These are phyloP conservation scores for Caenorhabditis sp. DNA, from an alignment of 2,888 invertebrate genomes.

Conservation along the genomic window DNA sequence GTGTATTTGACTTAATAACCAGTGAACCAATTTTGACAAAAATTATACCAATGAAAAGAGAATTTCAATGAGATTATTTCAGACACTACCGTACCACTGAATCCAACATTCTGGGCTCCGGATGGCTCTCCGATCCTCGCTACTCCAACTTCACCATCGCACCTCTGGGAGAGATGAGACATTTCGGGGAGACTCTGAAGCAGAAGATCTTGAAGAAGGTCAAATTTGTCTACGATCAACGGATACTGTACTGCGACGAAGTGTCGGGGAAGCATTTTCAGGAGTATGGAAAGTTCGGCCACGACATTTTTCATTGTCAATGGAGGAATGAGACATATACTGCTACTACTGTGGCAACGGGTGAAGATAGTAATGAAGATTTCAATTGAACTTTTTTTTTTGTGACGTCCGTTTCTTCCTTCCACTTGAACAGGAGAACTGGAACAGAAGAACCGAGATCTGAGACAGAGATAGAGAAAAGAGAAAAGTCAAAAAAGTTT, in stretches of 20 bases:
- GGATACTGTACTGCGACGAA: constrained; percentile 35
- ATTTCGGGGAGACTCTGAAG: constrained; percentile 28
- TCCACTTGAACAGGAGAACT: too few species aligned
- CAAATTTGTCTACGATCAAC: constrained; percentile 42
- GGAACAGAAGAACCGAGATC: too few species aligned
- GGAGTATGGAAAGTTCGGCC: constrained; percentile 45
- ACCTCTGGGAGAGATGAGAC: not conserved
- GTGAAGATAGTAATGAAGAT: too few species aligned
- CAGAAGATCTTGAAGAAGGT: constrained; percentile 24
- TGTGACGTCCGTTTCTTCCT: too few species aligned
- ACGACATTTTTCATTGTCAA: constrained; percentile 42
- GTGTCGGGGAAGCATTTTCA: constrained; percentile 24
- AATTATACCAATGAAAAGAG: too few species aligned
- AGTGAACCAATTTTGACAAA: too few species aligned
- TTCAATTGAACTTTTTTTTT: too few species aligned
- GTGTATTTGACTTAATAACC: too few species aligned
- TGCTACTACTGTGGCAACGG: too few species aligned
- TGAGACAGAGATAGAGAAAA: too few species aligned
- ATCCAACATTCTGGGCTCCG: constrained; percentile 12
- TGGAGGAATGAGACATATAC: constrained; percentile 13
- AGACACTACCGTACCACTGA: constrained; percentile 30
- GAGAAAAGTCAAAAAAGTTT: too few species aligned
- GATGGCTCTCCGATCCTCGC: constrained; percentile 2
- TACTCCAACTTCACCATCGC: not conserved
- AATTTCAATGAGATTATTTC: too few species aligned